These are phyloP conservation scores for Cyphotilapia sp. DNA, from an alignment of 2,113 vertebrate genomes.

Conservation along the genomic window DNA sequence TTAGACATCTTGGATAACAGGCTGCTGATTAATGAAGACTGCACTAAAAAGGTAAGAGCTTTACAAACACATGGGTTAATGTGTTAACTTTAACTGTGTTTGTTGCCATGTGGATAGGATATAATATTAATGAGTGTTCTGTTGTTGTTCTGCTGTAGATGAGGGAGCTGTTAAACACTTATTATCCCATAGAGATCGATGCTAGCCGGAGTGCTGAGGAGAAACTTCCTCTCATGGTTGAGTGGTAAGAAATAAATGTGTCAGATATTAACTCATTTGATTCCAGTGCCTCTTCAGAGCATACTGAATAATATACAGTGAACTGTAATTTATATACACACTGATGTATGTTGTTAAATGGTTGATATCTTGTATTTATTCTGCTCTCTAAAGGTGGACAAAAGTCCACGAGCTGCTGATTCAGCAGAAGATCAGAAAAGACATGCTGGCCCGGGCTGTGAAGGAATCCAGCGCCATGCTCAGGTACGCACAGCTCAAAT, in stretches of 20 bases:
- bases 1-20: slow-evolving; percentile 82
- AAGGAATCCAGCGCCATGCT: slow-evolving; percentile 76
- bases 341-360: background rate
- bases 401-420: slow-evolving; percentile 77
- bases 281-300: background rate
- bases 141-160: slow-evolving; percentile 62
- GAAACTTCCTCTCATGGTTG: slow-evolving; percentile 82
- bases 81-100: background rate
- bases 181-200: slow-evolving; percentile 88
- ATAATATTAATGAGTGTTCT: background rate
- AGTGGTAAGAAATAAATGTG: slow-evolving; percentile 73
- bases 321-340: background rate
- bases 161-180: slow-evolving; percentile 72
- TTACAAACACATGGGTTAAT: background rate
- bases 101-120: background rate
- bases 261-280: background rate
- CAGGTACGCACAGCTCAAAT: slow-evolving; percentile 60
- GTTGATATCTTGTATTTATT: background rate
- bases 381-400: slow-evolving; percentile 77
- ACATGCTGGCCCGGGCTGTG: slow-evolving; percentile 74
- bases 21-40: slow-evolving; percentile 76
- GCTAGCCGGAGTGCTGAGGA: slow-evolving; percentile 70
- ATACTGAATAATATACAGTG: background rate
- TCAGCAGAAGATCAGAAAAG: slow-evolving; percentile 79
- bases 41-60: slow-evolving; percentile 71